Evolutionary conservation across 2,797 vertebrate genomes (phyloP).

Genomic region (Allobates femoralis): DNA sequence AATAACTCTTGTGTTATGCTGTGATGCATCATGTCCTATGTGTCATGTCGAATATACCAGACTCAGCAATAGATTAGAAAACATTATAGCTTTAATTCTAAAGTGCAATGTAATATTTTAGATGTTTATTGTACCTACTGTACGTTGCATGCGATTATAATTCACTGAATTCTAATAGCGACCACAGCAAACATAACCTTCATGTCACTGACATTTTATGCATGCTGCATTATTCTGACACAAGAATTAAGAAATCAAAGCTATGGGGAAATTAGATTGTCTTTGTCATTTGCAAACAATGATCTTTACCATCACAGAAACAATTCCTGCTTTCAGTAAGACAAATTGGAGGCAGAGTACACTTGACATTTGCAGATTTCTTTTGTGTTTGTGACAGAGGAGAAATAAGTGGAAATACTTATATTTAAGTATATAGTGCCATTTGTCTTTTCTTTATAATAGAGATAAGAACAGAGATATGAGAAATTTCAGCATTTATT

Average conservation of each 20-base stretch:
- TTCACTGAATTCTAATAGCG: not conserved
- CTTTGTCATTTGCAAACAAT: slow-evolving; percentile 46
- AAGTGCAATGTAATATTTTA: not conserved
- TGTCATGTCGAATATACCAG: not conserved
- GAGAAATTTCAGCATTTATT: no score
- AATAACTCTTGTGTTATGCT: no score
- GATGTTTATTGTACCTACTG: not conserved
- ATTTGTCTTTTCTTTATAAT: not conserved
- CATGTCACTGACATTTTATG: slow-evolving; percentile 3
- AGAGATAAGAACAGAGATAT: not conserved
- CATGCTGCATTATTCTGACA: slow-evolving; percentile 23
- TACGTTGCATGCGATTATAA: not conserved
- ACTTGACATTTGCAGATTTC: slow-evolving; percentile 51
- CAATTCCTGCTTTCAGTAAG: slow-evolving; percentile 28
- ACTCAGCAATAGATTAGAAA: not conserved
- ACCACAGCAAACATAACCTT: not conserved
- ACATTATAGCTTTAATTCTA: not conserved
- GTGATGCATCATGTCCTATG: no score
- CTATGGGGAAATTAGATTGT: slow-evolving; percentile 31
- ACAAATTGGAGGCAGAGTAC: slow-evolving; percentile 40
- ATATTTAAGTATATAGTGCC: not conserved
- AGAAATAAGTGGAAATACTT: slow-evolving; percentile 22
- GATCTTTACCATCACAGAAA: slow-evolving; percentile 26
- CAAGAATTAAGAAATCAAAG: slow-evolving; percentile 29
- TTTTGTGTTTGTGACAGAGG: slow-evolving; percentile 34